phyloP scores from a whole-genome alignment of 2,888 invertebrate species.

The Aricia artaxerxes region DNA sequence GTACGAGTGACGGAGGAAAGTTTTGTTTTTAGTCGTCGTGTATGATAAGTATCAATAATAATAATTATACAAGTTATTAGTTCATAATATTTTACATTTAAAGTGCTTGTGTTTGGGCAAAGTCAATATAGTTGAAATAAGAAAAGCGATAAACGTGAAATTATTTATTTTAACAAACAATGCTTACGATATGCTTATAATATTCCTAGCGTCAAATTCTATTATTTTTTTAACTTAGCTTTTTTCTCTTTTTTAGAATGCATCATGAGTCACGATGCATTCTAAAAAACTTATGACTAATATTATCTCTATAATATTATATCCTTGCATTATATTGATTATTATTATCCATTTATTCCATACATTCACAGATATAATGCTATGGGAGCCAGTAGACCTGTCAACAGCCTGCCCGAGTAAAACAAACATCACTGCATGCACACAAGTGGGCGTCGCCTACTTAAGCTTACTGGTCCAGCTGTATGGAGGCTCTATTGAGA shows the following conservation, averaged over 20 bases:
- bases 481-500: neutral
- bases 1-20: neutral
- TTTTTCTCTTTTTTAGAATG: too few species aligned
- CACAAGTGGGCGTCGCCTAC: neutral
- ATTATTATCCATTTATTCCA: too few species aligned
- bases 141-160: too few species aligned
- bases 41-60: neutral
- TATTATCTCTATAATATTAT: too few species aligned
- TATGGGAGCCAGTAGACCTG: conserved; percentile 12
- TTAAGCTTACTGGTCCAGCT: neutral
- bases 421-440: conserved; percentile 4
- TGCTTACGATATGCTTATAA: too few species aligned
- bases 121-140: too few species aligned
- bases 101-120: neutral
- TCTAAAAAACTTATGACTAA: too few species aligned
- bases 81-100: neutral
- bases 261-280: too few species aligned
- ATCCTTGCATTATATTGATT: too few species aligned
- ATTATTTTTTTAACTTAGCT: too few species aligned
- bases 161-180: too few species aligned
- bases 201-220: too few species aligned
- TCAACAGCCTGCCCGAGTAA: neutral
- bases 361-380: neutral
- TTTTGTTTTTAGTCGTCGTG: neutral
- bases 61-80: neutral